Conservation (phyloP, 2,888 invertebrate species). For the Congeria kusceri region DNA sequence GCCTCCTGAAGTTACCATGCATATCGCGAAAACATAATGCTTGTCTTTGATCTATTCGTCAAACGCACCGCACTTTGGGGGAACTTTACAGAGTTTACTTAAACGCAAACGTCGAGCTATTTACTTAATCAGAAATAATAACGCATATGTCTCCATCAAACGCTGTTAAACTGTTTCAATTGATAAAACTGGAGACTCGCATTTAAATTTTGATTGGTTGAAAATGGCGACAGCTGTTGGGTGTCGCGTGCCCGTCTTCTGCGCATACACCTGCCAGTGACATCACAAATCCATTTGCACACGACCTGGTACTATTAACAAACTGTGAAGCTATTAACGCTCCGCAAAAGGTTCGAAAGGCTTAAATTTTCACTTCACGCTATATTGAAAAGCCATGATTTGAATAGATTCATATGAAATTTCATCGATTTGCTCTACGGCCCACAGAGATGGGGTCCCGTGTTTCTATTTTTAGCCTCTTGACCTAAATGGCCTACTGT, state of each 20-base stretch:
- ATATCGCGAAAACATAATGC: background rate
- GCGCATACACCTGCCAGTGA: conserved; percentile 79
- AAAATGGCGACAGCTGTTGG: conserved; percentile 70
- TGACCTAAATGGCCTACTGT: no score
- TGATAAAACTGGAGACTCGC: conserved; percentile 47
- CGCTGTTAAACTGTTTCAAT: conserved; percentile 37
- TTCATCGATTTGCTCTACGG: conserved; percentile 27
- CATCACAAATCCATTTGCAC: conserved; percentile 74
- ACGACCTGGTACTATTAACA: conserved; percentile 36
- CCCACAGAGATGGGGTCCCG: conserved; percentile 31
- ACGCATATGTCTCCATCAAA: conserved; percentile 40
- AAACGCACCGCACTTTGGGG: background rate
- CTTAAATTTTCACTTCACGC: conserved; percentile 17
- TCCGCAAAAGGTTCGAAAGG: conserved; percentile 20
- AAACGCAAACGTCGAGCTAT: conserved; percentile 30
- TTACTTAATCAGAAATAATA: conserved; percentile 49
- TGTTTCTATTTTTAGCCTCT: conserved; percentile 38
- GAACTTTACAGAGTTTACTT: conserved; percentile 8
- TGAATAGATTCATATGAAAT: conserved; percentile 17
- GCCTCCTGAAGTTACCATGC: background rate
- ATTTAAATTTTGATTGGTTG: conserved; percentile 70
- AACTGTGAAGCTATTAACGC: conserved; percentile 43
- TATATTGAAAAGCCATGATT: conserved; percentile 8
- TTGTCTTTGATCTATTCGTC: background rate
- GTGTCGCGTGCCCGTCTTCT: conserved; percentile 74